phyloP scores from a whole-genome alignment of 1,140 invertebrate species.

The Plodia interpunctella region DNA sequence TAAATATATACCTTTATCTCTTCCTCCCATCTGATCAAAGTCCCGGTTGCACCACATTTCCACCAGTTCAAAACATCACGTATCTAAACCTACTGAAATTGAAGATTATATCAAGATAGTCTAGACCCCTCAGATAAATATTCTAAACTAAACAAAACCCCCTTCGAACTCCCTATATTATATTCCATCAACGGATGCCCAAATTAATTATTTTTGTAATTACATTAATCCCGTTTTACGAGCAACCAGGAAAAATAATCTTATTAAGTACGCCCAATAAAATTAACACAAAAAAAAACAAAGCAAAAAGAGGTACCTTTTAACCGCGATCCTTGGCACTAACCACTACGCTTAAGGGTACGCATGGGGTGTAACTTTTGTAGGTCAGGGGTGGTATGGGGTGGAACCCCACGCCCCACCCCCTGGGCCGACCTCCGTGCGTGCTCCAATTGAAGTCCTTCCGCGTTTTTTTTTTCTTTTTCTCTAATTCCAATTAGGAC shows the following conservation, averaged over 20 bases:
- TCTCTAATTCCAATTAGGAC: background rate
- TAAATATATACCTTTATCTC: too few relatives aligned
- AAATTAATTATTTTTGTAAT: too few relatives aligned
- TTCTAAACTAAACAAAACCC: too few relatives aligned
- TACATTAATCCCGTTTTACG: too few relatives aligned
- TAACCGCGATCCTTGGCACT: background rate
- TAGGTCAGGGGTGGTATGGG: slow-evolving; percentile 10
- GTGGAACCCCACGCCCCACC: background rate
- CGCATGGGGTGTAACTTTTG: slow-evolving; percentile 5
- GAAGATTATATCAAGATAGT: too few relatives aligned
- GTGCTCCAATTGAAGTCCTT: slow-evolving; percentile 1
- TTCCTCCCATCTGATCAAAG: too few relatives aligned
- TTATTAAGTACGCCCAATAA: background rate
- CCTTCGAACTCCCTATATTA: too few relatives aligned
- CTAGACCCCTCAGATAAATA: too few relatives aligned
- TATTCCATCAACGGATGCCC: too few relatives aligned
- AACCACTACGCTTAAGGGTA: slow-evolving; percentile 2
- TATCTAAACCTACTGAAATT: too few relatives aligned
- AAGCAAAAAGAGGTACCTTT: background rate
- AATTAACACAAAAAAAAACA: background rate
- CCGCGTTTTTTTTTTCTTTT: slow-evolving; percentile 10
- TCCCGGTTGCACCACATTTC: too few relatives aligned
- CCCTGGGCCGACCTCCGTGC: background rate
- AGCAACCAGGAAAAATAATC: background rate
- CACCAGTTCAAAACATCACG: too few relatives aligned